Evolutionary conservation across 2,888 invertebrate species (phyloP).

Genomic region (Sipha maydis): DNA sequence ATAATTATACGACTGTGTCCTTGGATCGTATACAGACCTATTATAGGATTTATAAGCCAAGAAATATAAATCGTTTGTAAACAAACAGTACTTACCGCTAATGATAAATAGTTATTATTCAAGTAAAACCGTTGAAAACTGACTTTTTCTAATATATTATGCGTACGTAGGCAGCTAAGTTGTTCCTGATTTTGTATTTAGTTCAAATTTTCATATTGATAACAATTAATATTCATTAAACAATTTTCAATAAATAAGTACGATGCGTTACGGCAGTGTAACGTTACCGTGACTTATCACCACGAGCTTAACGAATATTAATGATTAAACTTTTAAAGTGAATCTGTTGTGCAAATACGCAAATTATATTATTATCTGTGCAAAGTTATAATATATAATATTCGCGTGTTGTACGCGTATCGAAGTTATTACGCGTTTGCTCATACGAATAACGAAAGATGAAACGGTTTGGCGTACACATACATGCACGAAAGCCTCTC

Average conservation of each 20-base stretch:
- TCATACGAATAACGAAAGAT: not conserved
- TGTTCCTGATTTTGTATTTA: not conserved
- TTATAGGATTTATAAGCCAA: too few species aligned
- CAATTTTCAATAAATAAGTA: constrained; percentile 24
- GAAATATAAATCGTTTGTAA: too few species aligned
- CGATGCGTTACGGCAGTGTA: not conserved
- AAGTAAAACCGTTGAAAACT: too few species aligned
- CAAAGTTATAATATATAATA: not conserved
- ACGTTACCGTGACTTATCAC: not conserved
- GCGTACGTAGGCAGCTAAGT: not conserved
- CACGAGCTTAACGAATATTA: constrained; percentile 44
- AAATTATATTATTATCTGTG: constrained; percentile 21
- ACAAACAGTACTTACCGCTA: too few species aligned
- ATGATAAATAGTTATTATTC: too few species aligned
- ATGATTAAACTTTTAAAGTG: constrained; percentile 46
- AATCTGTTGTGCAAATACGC: constrained; percentile 6
- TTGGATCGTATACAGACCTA: too few species aligned
- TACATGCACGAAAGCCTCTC: not conserved
- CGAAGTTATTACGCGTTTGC: not conserved
- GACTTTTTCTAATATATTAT: too few species aligned
- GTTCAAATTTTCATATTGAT: constrained; percentile 15
- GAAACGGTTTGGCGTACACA: not conserved
- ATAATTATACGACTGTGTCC: too few species aligned
- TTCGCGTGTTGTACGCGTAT: not conserved
- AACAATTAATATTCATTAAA: constrained; percentile 26